A percentile compares a stretch with the other conserved stretches of the same genome.
Conservation (phyloP, 2,113 vertebrate species). For the Oreocharis arfaki region DNA sequence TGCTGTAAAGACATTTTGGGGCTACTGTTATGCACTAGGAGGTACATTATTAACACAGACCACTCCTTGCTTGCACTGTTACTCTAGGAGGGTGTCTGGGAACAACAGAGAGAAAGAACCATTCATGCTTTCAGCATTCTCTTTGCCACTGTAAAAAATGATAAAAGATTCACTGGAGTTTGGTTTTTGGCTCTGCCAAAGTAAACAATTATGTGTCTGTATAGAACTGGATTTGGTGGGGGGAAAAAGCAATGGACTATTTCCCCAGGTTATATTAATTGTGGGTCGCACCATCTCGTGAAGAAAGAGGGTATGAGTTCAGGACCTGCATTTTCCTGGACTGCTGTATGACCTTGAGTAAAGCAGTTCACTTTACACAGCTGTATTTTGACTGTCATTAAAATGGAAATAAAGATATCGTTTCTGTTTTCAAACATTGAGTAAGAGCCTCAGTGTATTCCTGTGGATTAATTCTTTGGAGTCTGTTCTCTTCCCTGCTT, state of each 20-base stretch:
- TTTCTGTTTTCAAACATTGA: background rate
- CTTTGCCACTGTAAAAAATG: background rate
- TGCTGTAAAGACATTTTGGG: background rate
- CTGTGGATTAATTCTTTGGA: background rate
- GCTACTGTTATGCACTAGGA: background rate
- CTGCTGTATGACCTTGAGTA: background rate
- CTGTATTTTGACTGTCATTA: background rate
- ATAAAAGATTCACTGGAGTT: background rate
- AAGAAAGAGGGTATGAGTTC: background rate
- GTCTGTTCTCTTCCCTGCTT: background rate
- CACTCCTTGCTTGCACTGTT: accelerated
- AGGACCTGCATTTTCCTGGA: background rate
- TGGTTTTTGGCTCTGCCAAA: background rate
- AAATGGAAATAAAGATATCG: background rate
- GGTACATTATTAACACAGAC: background rate
- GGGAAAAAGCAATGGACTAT: background rate
- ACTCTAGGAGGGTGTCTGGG: background rate
- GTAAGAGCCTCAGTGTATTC: background rate
- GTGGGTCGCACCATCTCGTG: background rate
- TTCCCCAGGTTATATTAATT: background rate
- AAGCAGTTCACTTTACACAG: background rate
- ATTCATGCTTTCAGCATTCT: background rate
- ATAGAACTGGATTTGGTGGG: background rate
- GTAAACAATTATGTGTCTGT: background rate
- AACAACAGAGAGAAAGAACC: background rate